These are phyloP conservation scores for rat (Rattus norvegicus) DNA, from an alignment of 2,113 vertebrate genomes.

Conservation along the genomic window GRCr8 NC_086032.1:71724501-71725000, in stretches of 20 bases:
- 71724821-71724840: background rate
- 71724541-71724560: background rate
- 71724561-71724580: background rate
- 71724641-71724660: background rate
- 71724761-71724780: background rate
- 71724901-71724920: background rate
- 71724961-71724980: background rate
- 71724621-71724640: background rate
- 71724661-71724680: background rate
- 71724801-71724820: background rate
- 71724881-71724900: background rate
- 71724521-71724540: constrained; percentile 50
- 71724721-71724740: background rate
- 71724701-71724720: background rate
- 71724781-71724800: background rate
- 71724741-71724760: background rate
- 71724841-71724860: background rate
- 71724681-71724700: background rate
- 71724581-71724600: constrained; percentile 24
- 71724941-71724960: background rate
- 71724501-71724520: constrained; percentile 18
- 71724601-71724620: background rate
- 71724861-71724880: rapidly evolving
- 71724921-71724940: background rate
- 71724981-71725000: background rate